A percentile compares a stretch with the other conserved stretches of the same genome.
These are phyloP conservation scores for Galaxea fascicularis DNA, from an alignment of 92 coral and sea anemone genomes.

Conservation along the genomic window DNA sequence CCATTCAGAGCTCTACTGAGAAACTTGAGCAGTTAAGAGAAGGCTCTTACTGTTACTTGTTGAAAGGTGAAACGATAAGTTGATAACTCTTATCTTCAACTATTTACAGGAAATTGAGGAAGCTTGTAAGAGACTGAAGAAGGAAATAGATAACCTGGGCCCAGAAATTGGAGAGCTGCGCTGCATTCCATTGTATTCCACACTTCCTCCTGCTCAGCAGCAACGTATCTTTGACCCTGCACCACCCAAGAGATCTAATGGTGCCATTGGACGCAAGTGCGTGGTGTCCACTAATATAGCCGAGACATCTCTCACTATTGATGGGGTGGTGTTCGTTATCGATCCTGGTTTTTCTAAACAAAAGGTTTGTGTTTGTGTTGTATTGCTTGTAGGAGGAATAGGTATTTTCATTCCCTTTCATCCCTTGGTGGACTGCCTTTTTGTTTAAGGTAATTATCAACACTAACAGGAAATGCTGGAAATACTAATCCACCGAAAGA, in stretches of 20 bases:
- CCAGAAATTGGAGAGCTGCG: constrained; percentile 94
- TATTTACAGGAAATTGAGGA: constrained; percentile 91
- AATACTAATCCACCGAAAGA: too few relatives aligned
- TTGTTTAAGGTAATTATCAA: too few relatives aligned
- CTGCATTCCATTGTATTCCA: constrained; percentile 94
- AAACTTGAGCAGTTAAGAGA: too few relatives aligned
- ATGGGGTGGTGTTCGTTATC: constrained; percentile 99
- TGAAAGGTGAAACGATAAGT: background rate
- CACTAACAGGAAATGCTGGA: too few relatives aligned
- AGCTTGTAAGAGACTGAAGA: constrained; percentile 95
- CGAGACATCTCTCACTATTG: constrained; percentile 97
- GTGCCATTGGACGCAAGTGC: constrained; percentile 97
- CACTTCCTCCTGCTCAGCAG: constrained; percentile 93
- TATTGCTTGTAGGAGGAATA: background rate
- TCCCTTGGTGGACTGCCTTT: too few relatives aligned
- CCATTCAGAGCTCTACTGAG: too few relatives aligned
- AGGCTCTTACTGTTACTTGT: background rate
- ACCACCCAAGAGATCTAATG: constrained; percentile 93
- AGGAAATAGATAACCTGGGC: constrained; percentile 91
- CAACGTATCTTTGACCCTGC: constrained; percentile 97
- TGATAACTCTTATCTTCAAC: background rate
- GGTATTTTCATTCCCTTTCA: too few relatives aligned
- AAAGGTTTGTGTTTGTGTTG: constrained; percentile 72
- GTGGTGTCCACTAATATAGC: constrained; percentile 98
- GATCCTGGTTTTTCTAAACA: constrained; percentile 99